These are phyloP conservation scores for Hydraecia micacea DNA, from an alignment of 2,888 invertebrate genomes.

Conservation along the genomic window DNA sequence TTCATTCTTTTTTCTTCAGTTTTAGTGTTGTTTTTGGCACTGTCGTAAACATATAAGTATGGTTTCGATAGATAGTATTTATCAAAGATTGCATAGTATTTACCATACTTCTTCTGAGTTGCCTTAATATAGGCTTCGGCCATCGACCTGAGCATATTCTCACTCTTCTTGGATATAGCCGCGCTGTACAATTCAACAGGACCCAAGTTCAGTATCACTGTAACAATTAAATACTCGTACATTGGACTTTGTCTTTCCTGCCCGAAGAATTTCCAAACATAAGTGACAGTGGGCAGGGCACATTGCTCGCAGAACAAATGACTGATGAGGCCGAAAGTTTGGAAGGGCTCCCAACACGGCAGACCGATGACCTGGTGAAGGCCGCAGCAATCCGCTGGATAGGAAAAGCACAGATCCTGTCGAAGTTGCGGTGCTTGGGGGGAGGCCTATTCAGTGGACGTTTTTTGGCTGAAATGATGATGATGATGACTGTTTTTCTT, in stretches of 20 bases:
- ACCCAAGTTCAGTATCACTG: neutral
- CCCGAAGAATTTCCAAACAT: too few relatives aligned
- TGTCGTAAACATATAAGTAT: neutral
- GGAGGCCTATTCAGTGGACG: too few relatives aligned
- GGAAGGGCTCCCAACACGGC: too few relatives aligned
- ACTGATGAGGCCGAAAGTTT: too few relatives aligned
- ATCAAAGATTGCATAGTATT: neutral
- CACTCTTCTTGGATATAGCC: neutral
- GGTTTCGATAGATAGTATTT: neutral
- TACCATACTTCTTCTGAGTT: neutral
- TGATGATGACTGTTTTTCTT: neutral
- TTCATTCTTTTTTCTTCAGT: neutral
- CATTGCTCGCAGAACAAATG: too few relatives aligned
- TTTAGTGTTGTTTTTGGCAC: neutral
- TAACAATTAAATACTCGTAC: slow-evolving; percentile 1
- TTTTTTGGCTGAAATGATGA: too few relatives aligned
- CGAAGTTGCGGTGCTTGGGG: too few relatives aligned
- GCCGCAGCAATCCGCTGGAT: too few relatives aligned
- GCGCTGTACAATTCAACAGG: neutral
- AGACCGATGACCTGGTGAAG: too few relatives aligned
- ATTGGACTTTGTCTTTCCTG: neutral
- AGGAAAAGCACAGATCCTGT: too few relatives aligned
- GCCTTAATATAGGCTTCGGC: neutral
- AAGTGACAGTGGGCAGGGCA: too few relatives aligned
- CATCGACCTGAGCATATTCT: neutral